phyloP scores from a whole-genome alignment of 2,888 invertebrate genomes.

The Camptogramma bilineatum region DNA sequence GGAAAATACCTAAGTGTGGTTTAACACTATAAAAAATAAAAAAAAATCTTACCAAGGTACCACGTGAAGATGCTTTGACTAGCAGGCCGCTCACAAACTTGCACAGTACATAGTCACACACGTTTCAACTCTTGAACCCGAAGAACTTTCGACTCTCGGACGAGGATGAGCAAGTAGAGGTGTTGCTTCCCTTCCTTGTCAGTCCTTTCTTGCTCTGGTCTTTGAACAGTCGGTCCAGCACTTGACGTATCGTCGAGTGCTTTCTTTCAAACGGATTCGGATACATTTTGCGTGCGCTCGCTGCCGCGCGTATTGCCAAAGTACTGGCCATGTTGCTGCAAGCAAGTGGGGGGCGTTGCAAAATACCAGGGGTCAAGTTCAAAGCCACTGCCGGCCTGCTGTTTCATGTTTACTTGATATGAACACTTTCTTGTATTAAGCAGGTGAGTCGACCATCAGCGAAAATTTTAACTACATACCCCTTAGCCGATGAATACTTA shows the following conservation, averaged over 20 bases:
- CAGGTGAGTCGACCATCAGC: not conserved
- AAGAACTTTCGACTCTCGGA: slow-evolving; percentile 50
- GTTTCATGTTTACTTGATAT: not conserved
- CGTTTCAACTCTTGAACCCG: slow-evolving; percentile 50
- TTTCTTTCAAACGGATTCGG: slow-evolving; percentile 90
- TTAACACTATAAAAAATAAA: no score
- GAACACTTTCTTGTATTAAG: not conserved
- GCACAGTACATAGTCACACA: slow-evolving; percentile 48
- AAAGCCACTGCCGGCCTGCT: slow-evolving; percentile 41
- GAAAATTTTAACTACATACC: not conserved
- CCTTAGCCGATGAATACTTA: no score
- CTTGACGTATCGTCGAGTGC: slow-evolving; percentile 88
- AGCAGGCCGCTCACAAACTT: slow-evolving; percentile 50
- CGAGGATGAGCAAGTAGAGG: slow-evolving; percentile 57
- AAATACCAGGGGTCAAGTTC: slow-evolving; percentile 62
- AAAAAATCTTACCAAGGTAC: slow-evolving; percentile 41
- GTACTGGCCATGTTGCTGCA: slow-evolving; percentile 43
- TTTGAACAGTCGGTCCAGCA: slow-evolving; percentile 86
- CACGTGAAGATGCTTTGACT: slow-evolving; percentile 50
- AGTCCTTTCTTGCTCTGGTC: slow-evolving; percentile 59
- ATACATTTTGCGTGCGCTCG: slow-evolving; percentile 82
- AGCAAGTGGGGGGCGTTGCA: slow-evolving; percentile 54
- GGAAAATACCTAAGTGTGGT: no score
- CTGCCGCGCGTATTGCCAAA: slow-evolving; percentile 47
- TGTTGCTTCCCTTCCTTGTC: slow-evolving; percentile 63